Conservation (phyloP, 2,113 vertebrate species). For the Oostethus manadensis region DNA sequence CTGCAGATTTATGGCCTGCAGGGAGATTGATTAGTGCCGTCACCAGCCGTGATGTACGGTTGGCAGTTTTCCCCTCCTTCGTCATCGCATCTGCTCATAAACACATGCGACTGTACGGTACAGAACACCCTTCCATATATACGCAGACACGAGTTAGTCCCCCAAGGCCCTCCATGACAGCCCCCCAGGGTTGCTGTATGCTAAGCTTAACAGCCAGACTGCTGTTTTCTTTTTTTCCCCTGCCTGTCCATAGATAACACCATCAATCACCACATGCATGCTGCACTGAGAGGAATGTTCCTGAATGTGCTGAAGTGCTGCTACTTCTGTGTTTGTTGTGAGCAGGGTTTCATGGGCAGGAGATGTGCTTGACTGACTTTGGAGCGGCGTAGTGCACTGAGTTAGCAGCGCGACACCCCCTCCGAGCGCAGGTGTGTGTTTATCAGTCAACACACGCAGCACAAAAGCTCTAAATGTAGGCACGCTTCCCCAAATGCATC, state of each 20-base stretch:
- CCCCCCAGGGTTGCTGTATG: constrained; percentile 63
- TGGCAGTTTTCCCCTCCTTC: constrained; percentile 64
- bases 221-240: constrained; percentile 63
- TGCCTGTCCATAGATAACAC: constrained; percentile 65
- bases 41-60: constrained; percentile 73
- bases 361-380: constrained; percentile 60
- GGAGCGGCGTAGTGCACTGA: constrained; percentile 53
- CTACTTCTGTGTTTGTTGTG: constrained; percentile 57
- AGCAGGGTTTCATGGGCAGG: constrained; percentile 50
- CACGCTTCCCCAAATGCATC: constrained; percentile 58
- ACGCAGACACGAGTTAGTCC: constrained; percentile 49
- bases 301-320: constrained; percentile 36
- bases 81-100: constrained; percentile 48
- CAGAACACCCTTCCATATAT: constrained; percentile 49
- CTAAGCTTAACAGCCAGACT: constrained; percentile 65
- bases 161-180: constrained; percentile 59
- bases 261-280: constrained; percentile 65
- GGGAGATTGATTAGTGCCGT: constrained; percentile 77
- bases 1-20: constrained; percentile 71
- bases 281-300: constrained; percentile 51
- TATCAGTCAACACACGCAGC: constrained; percentile 67
- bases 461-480: constrained; percentile 58
- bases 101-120: constrained; percentile 37
- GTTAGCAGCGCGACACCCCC: constrained; percentile 40
- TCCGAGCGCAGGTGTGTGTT: constrained; percentile 73